Percentiles rank a stretch among this genome's conserved stretches.
Conservation (phyloP, 1,140 invertebrate species). For the Aphis gossypii region DNA sequence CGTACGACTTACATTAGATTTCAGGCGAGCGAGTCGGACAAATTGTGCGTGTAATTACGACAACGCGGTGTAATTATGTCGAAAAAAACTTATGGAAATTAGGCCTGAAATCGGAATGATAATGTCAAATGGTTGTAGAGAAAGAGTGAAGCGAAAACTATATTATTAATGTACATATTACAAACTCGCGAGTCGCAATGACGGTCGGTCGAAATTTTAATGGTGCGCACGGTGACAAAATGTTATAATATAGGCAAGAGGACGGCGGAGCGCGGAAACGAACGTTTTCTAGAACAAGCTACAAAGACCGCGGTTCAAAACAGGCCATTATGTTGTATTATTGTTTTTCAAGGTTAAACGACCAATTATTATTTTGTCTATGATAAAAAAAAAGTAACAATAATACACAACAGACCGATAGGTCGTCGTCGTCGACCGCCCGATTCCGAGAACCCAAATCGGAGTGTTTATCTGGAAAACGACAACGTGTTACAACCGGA, state of each 20-base stretch:
- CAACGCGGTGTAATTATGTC: background rate
- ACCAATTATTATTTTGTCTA: constrained; percentile 22
- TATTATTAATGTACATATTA: background rate
- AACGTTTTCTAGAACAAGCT: constrained; percentile 10
- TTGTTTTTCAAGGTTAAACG: constrained; percentile 36
- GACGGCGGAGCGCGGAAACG: background rate
- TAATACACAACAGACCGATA: background rate
- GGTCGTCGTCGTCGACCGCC: background rate
- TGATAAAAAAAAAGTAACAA: background rate
- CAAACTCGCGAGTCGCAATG: background rate
- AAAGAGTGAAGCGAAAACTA: background rate
- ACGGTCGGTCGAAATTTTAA: background rate
- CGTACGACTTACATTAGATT: background rate
- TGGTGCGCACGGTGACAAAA: background rate
- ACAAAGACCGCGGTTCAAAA: constrained; percentile 16
- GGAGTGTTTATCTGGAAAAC: constrained; percentile 1
- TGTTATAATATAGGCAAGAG: background rate
- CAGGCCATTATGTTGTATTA: background rate
- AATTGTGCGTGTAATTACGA: background rate
- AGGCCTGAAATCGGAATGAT: background rate
- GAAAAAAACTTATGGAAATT: background rate
- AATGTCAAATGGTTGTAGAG: background rate
- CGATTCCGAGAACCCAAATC: background rate
- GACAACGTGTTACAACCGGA: background rate
- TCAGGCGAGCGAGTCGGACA: background rate